Conservation (phyloP, 1,140 invertebrate species). For the Drosophila hydei region DNA sequence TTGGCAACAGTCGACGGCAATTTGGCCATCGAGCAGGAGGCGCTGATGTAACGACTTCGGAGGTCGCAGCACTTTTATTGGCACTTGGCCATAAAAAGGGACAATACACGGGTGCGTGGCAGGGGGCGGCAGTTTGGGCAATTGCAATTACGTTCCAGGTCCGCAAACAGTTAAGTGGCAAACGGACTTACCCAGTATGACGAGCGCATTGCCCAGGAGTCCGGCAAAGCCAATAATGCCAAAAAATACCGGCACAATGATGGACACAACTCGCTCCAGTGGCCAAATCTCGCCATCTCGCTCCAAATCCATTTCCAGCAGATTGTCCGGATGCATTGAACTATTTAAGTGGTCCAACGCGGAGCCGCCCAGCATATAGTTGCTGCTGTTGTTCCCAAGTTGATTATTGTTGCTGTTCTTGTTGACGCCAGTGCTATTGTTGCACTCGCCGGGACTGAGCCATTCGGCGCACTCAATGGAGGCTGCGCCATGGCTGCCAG, state of each 20-base stretch:
- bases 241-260: constrained; percentile 94
- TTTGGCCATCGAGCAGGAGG: constrained; percentile 4
- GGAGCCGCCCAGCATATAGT: constrained; percentile 18
- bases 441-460: constrained; percentile 45
- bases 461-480: constrained; percentile 42
- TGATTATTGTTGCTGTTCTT: constrained; percentile 26
- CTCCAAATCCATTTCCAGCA: constrained; percentile 62
- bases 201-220: constrained; percentile 93
- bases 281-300: constrained; percentile 63
- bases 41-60: constrained; percentile 56
- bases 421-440: constrained; percentile 7
- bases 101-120: background rate
- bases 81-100: constrained; percentile 4
- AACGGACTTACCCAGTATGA: constrained; percentile 87
- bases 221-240: constrained; percentile 94
- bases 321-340: constrained; percentile 53
- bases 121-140: background rate
- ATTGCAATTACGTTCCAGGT: background rate
- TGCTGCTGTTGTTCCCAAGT: constrained; percentile 25
- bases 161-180: constrained; percentile 3
- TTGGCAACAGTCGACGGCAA: constrained; percentile 39
- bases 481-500: constrained; percentile 11
- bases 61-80: constrained; percentile 6
- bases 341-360: constrained; percentile 37
- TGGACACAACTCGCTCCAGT: constrained; percentile 85